Conservation (phyloP, 2,888 invertebrate species). For the Dicyrtoma fusca region DNA sequence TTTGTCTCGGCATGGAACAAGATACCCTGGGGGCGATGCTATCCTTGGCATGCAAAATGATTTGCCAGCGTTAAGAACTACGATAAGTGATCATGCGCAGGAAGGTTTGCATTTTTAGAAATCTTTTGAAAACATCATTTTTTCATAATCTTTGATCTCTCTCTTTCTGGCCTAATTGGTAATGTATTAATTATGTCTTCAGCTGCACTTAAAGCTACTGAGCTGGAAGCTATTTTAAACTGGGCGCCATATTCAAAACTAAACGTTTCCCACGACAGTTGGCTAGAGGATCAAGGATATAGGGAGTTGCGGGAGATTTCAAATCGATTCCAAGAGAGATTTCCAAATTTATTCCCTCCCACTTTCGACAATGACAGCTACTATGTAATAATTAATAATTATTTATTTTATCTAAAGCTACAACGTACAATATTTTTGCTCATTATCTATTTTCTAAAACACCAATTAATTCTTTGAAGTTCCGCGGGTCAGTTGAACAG, state of each 20-base stretch:
- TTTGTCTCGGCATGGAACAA: conserved; percentile 45
- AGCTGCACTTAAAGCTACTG: background rate
- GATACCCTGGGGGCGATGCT: conserved; percentile 36
- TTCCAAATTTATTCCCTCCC: conserved; percentile 35
- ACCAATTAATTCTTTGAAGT: background rate
- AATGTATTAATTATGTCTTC: background rate
- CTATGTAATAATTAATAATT: conserved; percentile 20
- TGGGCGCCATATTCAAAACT: conserved; percentile 29
- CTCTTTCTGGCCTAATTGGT: background rate
- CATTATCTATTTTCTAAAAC: no score
- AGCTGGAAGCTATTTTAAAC: conserved; percentile 31
- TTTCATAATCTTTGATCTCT: background rate
- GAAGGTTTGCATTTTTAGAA: no score
- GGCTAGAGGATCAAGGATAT: conserved; percentile 38
- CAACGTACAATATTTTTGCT: no score
- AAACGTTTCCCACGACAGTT: conserved; percentile 21
- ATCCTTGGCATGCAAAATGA: conserved; percentile 28
- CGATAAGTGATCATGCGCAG: background rate
- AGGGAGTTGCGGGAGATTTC: conserved; percentile 38
- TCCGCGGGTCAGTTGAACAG: background rate
- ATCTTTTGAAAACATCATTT: background rate
- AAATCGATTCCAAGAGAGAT: conserved; percentile 33
- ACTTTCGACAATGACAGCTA: conserved; percentile 33
- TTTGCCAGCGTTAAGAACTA: conserved; percentile 20
- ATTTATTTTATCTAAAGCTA: no score